Base-by-base conservation (phyloP, 2,888 invertebrate species). In the Sycophila texana region DNA sequence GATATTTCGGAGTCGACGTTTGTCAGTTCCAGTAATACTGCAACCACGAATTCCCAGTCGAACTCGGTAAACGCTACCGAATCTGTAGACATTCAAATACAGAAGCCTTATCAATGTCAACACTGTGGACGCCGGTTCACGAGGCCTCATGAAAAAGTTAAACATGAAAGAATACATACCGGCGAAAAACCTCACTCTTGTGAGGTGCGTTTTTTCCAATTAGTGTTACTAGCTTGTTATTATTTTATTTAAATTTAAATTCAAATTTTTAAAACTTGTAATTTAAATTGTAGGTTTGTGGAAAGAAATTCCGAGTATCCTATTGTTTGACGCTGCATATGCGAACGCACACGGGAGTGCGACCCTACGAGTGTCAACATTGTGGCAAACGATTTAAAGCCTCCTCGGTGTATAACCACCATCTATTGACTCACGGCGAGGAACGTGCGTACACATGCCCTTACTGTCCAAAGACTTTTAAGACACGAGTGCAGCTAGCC, bases 161-260 rank as follows among this genome's bases (percentile, higher is more conserved):
- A 96, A 89, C 96, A 96, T 85, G 96, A 96, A 89, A 92, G 96
- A n/a, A 94, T 96, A 86, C 96, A 96, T 84, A 96, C 96, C 0
- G 95, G 95, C 87, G 95, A 95, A 86, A 95, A 95, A 85, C 96
- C 96, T 0, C 95, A 96, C 85, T 92, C 93, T 74, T 96, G 96
- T 85, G 95, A 95, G 88, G 90, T 89, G 83, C 66, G 39, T 60
- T 10, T 39, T 7, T 39, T 39, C 0, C 10, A 26, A 39, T 10
- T 39, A 39, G 7, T 39, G 10, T 5, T 39, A 18, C 4, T 58
- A 20, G 4, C 2, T 3, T 58, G 58, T 20, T 20, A 5, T 70
- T 12, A 53, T 49, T 65, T 58, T 20, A 16, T 22, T 71, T 65
- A 51, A 49, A 10, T 68, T 26, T 30, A 14, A 49, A 22, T 47